phyloP scores from a whole-genome alignment of 2,888 invertebrate species.

The Hymenopus coronatus region DNA sequence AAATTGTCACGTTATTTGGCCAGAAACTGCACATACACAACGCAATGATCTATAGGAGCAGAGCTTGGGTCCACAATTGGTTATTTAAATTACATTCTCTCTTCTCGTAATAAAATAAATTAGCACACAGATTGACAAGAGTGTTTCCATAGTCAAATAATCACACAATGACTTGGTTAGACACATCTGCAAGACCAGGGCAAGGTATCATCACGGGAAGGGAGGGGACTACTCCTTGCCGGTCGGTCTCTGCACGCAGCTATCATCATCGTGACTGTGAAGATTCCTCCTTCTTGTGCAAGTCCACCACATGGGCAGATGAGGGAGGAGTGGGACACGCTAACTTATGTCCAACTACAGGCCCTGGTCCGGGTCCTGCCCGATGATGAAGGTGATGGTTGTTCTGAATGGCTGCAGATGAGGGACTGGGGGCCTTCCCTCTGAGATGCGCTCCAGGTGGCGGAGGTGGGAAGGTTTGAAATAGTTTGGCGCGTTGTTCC shows the following conservation, averaged over 20 bases:
- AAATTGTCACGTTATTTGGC: constrained; percentile 10
- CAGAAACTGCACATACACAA: constrained; percentile 14
- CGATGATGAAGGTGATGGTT: constrained; percentile 41
- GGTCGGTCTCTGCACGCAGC: neutral
- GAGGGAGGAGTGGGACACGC: constrained; percentile 27
- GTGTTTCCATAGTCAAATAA: constrained; percentile 21
- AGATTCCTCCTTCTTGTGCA: constrained; percentile 35
- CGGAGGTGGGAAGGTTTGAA: constrained; percentile 56
- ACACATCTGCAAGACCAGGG: constrained; percentile 4
- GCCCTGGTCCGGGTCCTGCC: constrained; percentile 16
- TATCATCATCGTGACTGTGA: constrained; percentile 33
- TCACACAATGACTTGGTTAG: constrained; percentile 17
- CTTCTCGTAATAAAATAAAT: constrained; percentile 34
- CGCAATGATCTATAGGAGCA: constrained; percentile 13
- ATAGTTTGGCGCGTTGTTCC: constrained; percentile 69
- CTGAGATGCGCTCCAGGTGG: constrained; percentile 50
- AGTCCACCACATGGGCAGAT: constrained; percentile 28
- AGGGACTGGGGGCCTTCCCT: constrained; percentile 56
- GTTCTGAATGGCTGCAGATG: constrained; percentile 41
- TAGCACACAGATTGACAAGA: constrained; percentile 29
- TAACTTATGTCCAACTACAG: constrained; percentile 17
- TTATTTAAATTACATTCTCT: constrained; percentile 30
- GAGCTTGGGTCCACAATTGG: constrained; percentile 16
- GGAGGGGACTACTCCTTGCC: neutral
- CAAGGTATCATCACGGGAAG: constrained; percentile 7